A percentile compares a stretch with the other conserved stretches of the same genome.
Evolutionary conservation across 1,140 invertebrate species (phyloP).

Genomic region (Dinoponera quadriceps): DNA sequence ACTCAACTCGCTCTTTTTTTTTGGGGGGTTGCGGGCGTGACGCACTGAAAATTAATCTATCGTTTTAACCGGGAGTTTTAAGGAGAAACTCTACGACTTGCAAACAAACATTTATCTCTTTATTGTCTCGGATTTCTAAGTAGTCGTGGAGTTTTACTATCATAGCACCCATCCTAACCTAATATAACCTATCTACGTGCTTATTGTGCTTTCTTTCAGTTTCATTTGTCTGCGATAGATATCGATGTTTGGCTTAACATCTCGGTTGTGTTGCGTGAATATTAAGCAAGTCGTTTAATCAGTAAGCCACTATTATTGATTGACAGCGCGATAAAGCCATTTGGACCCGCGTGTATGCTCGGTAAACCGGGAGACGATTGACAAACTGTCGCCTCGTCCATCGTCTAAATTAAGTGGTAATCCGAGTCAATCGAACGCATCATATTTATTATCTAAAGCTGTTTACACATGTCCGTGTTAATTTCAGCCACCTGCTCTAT

Average conservation of each 20-base stretch:
- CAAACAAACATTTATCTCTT: neutral
- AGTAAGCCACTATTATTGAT: conserved; percentile 66
- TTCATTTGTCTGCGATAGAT: conserved; percentile 14
- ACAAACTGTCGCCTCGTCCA: conserved; percentile 67
- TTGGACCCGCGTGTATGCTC: conserved; percentile 43
- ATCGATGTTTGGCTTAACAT: conserved; percentile 28
- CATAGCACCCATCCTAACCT: neutral
- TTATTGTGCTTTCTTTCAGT: conserved; percentile 12
- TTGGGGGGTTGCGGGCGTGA: conserved; percentile 41
- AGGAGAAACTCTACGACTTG: conserved; percentile 1
- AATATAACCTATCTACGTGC: too few relatives aligned
- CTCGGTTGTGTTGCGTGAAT: conserved; percentile 47
- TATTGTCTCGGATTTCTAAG: neutral
- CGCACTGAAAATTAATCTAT: conserved; percentile 39
- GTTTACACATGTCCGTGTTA: conserved; percentile 52
- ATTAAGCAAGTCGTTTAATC: conserved; percentile 65
- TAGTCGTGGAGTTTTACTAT: neutral
- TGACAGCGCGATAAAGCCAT: conserved; percentile 67
- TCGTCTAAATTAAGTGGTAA: conserved; percentile 67
- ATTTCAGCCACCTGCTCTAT: conserved; percentile 8
- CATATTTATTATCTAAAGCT: conserved; percentile 59
- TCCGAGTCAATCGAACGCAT: conserved; percentile 45
- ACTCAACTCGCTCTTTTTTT: conserved; percentile 41
- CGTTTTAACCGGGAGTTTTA: neutral
- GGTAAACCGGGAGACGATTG: conserved; percentile 54